Evolutionary conservation across 2,888 invertebrate species (phyloP).

Genomic region (Cynaeus angustus): DNA sequence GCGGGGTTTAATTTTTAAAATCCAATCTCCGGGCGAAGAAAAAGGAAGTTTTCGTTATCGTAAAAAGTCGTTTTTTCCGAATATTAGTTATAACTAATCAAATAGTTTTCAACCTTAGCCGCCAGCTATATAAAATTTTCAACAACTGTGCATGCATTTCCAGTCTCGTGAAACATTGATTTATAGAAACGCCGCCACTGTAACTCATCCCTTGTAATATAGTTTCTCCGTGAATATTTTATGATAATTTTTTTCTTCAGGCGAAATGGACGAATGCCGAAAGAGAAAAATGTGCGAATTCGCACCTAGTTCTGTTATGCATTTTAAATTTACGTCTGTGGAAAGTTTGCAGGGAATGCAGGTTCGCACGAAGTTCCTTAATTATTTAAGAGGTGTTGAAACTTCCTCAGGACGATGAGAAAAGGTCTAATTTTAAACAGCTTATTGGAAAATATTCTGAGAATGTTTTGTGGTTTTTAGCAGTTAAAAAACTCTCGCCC

Average conservation of each 20-base stretch:
- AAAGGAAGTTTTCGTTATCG: no score
- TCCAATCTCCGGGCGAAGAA: no score
- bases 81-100: no score
- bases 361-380: slow-evolving; percentile 7
- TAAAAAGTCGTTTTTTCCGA: no score
- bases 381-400: slow-evolving; percentile 13
- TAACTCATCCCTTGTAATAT: slow-evolving; percentile 64
- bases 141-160: slow-evolving; percentile 20
- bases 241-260: slow-evolving; percentile 61
- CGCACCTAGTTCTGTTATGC: slow-evolving; percentile 39
- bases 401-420: not conserved
- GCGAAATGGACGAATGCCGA: slow-evolving; percentile 6
- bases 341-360: slow-evolving; percentile 1
- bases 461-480: no score
- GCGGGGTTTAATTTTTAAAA: no score
- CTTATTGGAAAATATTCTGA: no score
- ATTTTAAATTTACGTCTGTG: slow-evolving; percentile 25
- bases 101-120: no score
- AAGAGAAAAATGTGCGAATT: slow-evolving; percentile 33
- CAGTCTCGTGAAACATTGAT: slow-evolving; percentile 59
- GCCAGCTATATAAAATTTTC: no score
- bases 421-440: no score
- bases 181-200: slow-evolving; percentile 62
- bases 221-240: slow-evolving; percentile 66
- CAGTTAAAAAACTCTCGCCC: no score